Evolutionary conservation across 2,888 invertebrate genomes (phyloP), one percentile per base, ranked within the genome.

Genomic region (Trilocha varians): DNA sequence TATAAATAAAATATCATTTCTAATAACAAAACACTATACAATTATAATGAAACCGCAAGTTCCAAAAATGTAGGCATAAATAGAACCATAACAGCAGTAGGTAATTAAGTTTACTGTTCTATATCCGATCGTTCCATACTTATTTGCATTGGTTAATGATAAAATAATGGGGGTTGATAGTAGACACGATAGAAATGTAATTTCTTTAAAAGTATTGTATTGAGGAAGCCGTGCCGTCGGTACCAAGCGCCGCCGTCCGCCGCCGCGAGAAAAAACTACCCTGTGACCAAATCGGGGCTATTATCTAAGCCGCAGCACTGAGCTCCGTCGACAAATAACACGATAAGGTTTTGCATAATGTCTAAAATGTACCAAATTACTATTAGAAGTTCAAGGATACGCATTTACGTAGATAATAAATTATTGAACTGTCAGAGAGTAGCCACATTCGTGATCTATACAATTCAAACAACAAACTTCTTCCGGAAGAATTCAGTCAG

Each of bases 181-280:
- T 67, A 63, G 70, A 70, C 80, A 83, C 80, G 84, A 83, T 82
- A 83, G 83, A 68, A 83, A 80, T 75, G 78, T 82, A 82, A 83
- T 84, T 82, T 80, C 74, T 79, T 62, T 78, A 75, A 80, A 83
- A 77, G 73, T 78, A 70, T 70, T 65, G 59, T 63, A 65, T 68
- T 65, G 66, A 67, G 65, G 68, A 62, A 61, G 51, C 62, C 65
- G 72, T 53, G 70, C 66, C 53, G 50, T 52, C 56, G 73, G 83
- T 83, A 77, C 83, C 83, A 82, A 48, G 71, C 82, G 66, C 78
- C 73, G 65, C 46, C 65, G 59, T 61, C 25, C 64, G 52, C 49
- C 55, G 36, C 13, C 53, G 63, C 68, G 65, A 75, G 70, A 78
- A 79, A 78, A 80, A 78, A 74, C 66, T 70, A 72, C 78, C 75